These are phyloP conservation scores for Pogonocichla stellata DNA, from an alignment of 2,113 vertebrate genomes.

Conservation along the genomic window DNA sequence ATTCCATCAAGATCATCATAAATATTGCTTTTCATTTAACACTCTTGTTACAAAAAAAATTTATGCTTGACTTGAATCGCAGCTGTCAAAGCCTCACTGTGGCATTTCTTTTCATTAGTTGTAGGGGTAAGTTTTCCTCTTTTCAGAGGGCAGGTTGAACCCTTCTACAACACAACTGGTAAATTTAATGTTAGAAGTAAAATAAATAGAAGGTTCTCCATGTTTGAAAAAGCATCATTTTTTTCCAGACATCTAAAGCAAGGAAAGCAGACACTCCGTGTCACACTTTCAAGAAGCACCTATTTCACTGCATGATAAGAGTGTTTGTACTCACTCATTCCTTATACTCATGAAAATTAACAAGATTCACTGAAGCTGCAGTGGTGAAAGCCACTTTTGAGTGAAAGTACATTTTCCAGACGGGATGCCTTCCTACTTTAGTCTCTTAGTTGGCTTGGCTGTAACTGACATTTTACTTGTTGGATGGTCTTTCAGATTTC, in stretches of 20 bases:
- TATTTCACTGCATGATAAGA: neutral
- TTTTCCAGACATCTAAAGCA: neutral
- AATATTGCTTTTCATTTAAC: neutral
- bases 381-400: neutral
- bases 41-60: neutral
- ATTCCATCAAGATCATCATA: neutral
- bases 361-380: neutral
- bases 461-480: neutral
- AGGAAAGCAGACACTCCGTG: neutral
- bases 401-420: neutral
- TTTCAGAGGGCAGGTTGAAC: neutral
- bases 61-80: neutral
- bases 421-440: neutral
- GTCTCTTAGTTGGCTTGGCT: accelerated
- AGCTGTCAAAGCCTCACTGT: accelerated
- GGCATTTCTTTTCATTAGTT: neutral
- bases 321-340: neutral
- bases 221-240: neutral
- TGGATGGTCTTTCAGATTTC: neutral
- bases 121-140: neutral
- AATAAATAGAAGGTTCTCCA: neutral
- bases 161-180: accelerated
- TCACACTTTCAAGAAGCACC: neutral
- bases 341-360: neutral
- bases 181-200: neutral